phyloP scores from a whole-genome alignment of 2,113 vertebrate species.

The Pseudorhombus dupliciocellatus region DNA sequence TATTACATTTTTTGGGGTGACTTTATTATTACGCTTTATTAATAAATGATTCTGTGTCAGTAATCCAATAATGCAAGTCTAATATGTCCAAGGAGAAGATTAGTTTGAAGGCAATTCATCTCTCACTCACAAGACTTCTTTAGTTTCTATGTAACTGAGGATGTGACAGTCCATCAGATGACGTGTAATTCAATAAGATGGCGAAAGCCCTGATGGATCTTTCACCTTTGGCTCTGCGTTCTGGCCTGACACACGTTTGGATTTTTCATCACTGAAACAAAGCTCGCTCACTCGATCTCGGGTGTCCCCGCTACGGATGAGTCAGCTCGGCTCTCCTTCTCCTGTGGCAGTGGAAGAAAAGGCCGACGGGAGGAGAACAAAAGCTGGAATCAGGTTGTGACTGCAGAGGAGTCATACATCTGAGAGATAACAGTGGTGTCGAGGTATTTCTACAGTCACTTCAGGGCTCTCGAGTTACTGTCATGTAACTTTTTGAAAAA shows the following conservation, averaged over 20 bases:
- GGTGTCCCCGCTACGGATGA: constrained; percentile 31
- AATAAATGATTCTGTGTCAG: no score
- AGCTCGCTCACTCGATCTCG: constrained; percentile 29
- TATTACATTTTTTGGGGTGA: not conserved
- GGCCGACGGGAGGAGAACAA: constrained; percentile 24
- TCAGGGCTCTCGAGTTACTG: constrained; percentile 45
- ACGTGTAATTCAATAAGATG: constrained; percentile 34
- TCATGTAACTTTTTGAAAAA: constrained; percentile 35
- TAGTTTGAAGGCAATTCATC: not conserved
- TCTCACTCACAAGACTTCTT: not conserved
- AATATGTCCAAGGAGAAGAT: not conserved
- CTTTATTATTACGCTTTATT: no score
- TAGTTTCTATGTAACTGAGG: constrained; percentile 17
- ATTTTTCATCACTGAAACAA: constrained; percentile 61
- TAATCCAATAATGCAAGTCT: not conserved
- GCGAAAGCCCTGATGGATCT: constrained; percentile 26
- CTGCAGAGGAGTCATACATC: constrained; percentile 43
- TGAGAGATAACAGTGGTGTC: constrained; percentile 32
- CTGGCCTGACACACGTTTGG: constrained; percentile 24
- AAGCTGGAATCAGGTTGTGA: constrained; percentile 42
- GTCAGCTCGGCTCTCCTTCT: constrained; percentile 36
- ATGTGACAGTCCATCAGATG: constrained; percentile 14
- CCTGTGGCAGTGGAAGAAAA: constrained; percentile 36
- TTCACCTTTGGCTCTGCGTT: constrained; percentile 33
- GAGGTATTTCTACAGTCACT: constrained; percentile 29